phyloP scores from a whole-genome alignment of 2,888 invertebrate genomes.

The Sisyra nigra region DNA sequence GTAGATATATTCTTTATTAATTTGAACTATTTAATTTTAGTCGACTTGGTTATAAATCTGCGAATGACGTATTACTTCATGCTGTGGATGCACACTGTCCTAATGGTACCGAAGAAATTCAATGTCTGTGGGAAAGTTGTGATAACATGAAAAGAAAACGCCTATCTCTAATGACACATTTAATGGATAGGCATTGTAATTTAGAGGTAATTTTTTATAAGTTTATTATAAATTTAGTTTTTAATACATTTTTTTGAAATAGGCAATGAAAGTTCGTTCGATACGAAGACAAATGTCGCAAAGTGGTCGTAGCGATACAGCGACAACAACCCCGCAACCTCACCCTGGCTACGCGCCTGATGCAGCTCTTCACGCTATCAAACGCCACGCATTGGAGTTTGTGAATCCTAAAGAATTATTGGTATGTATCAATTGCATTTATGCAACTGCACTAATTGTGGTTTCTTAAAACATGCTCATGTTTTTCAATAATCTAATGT shows the following conservation, averaged over 20 bases:
- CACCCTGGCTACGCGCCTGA: conserved; percentile 85
- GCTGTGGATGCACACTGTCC: conserved; percentile 76
- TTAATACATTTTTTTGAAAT: conserved; percentile 10
- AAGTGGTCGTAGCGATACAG: conserved; percentile 32
- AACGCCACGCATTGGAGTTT: conserved; percentile 83
- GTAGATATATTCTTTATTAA: neutral
- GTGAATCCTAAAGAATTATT: conserved; percentile 80
- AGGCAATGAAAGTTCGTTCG: conserved; percentile 48
- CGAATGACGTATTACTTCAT: conserved; percentile 73
- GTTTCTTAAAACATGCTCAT: neutral
- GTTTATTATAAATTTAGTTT: neutral
- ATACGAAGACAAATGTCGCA: conserved; percentile 41
- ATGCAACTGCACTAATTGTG: too few species aligned
- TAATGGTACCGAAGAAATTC: conserved; percentile 47
- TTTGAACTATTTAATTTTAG: conserved; percentile 15
- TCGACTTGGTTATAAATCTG: conserved; percentile 50
- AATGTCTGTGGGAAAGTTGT: conserved; percentile 83
- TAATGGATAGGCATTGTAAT: conserved; percentile 88
- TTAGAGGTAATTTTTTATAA: conserved; percentile 38
- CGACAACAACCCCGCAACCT: conserved; percentile 35
- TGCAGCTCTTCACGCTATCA: conserved; percentile 93
- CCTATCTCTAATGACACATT: conserved; percentile 92
- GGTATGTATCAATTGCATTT: conserved; percentile 35
- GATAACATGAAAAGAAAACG: conserved; percentile 79
- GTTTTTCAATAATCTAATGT: neutral